Conservation (phyloP, 2,888 invertebrate genomes). For the Cheilosia grossa region DNA sequence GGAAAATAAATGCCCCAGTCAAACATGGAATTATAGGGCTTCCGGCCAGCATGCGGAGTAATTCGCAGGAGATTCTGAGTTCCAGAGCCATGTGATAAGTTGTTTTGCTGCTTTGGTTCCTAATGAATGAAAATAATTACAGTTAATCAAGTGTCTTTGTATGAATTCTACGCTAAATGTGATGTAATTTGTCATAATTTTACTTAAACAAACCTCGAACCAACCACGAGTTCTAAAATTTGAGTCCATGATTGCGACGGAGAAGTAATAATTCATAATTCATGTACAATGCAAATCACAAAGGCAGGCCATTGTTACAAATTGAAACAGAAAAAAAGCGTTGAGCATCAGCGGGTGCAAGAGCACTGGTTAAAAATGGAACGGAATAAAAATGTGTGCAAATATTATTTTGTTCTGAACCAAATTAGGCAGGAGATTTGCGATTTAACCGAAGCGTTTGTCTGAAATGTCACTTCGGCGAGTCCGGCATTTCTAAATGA, state of each 20-base stretch:
- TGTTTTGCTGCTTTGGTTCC: slow-evolving; percentile 80
- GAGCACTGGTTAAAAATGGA: slow-evolving; percentile 28
- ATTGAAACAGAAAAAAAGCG: slow-evolving; percentile 13
- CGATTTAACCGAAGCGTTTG: slow-evolving; percentile 4
- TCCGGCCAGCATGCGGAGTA: slow-evolving; percentile 86
- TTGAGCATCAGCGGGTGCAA: slow-evolving; percentile 12
- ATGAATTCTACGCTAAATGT: not conserved
- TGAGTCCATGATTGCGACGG: slow-evolving; percentile 75
- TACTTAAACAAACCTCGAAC: slow-evolving; percentile 80
- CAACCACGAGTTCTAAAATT: slow-evolving; percentile 81
- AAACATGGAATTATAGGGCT: slow-evolving; percentile 84
- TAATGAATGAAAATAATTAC: slow-evolving; percentile 63
- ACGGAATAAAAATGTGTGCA: slow-evolving; percentile 14
- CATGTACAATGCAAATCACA: not conserved
- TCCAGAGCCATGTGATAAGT: slow-evolving; percentile 80
- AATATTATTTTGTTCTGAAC: slow-evolving; percentile 7
- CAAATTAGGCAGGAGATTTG: slow-evolving; percentile 11
- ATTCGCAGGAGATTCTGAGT: slow-evolving; percentile 85
- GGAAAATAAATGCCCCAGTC: slow-evolving; percentile 86
- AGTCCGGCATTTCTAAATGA: slow-evolving; percentile 52
- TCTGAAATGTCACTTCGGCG: slow-evolving; percentile 51
- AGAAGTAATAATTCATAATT: slow-evolving; percentile 28
- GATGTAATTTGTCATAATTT: slow-evolving; percentile 36
- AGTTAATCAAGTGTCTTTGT: slow-evolving; percentile 45
- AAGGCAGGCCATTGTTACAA: slow-evolving; percentile 30